Evolutionary conservation across 2,888 invertebrate species (phyloP), one percentile per base, ranked within the genome.

Genomic region (Thyatira batis): DNA sequence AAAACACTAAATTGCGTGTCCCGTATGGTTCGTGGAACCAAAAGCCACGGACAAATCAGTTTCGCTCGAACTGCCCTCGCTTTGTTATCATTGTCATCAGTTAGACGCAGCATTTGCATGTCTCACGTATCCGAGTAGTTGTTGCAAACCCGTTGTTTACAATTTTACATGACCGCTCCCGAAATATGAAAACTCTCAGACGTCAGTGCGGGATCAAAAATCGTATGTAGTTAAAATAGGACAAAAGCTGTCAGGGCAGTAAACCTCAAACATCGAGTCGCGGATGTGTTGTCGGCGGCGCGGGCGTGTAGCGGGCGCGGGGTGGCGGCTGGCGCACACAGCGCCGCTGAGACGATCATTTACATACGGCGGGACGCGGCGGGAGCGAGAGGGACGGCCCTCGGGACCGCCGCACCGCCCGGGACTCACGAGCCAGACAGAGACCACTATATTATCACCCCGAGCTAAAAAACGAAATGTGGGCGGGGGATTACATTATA

Each of bases 401-500:
- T 69, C 67, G 80, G 84, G 80, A 80, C 76, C 77, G 74, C 72
- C 69, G 73, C 71, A 73, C 67, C 78, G 77, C 77, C 69, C 78
- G 72, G 72, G 76, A 78, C 69, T 72, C 77, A 69, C 73, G 80
- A 65, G 81, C 60, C 62, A 73, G 85, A 92, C 80, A 82, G 87
- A 85, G 91, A 89, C 85, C 78, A 89, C 87, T 85, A 85, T 89
- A 89, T 80, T 84, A 83, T 84, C 83, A 85, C 88, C 87, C 82
- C 79, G 80, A 76, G 81, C 84, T 85, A 86, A 89, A 91, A 91
- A 90, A 87, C 85, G 87, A 87, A 90, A 89, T 88, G 92, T 92
- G 92, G 92, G 92, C 92, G 92, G 92, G 87, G 92, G 92, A 92
- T 92, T 92, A 92, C 89, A 92, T 92, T 92, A 92, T 90, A 91